Base-by-base conservation (phyloP, 1,140 invertebrate species). In the Pissodes strobi region DNA sequence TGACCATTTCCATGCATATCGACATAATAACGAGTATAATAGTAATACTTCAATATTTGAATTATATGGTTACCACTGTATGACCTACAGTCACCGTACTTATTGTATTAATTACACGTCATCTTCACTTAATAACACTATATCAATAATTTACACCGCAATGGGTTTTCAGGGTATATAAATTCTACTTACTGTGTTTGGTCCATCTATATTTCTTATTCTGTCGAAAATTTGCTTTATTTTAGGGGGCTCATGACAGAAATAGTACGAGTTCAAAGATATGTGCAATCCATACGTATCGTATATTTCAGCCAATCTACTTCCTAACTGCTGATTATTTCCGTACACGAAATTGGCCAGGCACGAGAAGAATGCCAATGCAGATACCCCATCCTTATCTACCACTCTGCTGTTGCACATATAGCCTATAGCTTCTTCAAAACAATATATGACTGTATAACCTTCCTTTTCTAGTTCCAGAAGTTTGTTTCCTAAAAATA, bases 321-420 rank as follows among this genome's bases (percentile, higher is more conserved):
- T 80, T 8, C 76, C 69, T 8, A 98, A 79, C 0, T 88, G 89
- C 12, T 86, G 78, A 1, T 85, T 82, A 45, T 89, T 76, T n/a
- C 77, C 79, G 66, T 87, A 80, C 5, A 99, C 80, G 75, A 89
- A 90, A 4, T 87, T 85, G 4, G 88, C 87, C 79, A 22, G 77
- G 77, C 96, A 91, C 1, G 77, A 67, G 22, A 85, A 74, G 21
- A 91, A 86, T 3, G 87, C 86, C 0, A 90, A 92, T 1, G 95
- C 95, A 38, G 88, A 90, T 9, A 99, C 85, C 0, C 97, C 97
- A 82, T 99, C 97, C 77, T 99, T 99, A 75, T 99, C 97, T 1
- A 96, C 80, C 1, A 98, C 92, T 17, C 79, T 81, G 0, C 86
- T 85, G 0, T 90, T 89, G 75, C 92, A 92, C 96, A 99, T 99